Evolutionary conservation across 2,797 vertebrate genomes (phyloP), one percentile per base, ranked within the genome.

Genomic region (Macropodus opercularis): DNA sequence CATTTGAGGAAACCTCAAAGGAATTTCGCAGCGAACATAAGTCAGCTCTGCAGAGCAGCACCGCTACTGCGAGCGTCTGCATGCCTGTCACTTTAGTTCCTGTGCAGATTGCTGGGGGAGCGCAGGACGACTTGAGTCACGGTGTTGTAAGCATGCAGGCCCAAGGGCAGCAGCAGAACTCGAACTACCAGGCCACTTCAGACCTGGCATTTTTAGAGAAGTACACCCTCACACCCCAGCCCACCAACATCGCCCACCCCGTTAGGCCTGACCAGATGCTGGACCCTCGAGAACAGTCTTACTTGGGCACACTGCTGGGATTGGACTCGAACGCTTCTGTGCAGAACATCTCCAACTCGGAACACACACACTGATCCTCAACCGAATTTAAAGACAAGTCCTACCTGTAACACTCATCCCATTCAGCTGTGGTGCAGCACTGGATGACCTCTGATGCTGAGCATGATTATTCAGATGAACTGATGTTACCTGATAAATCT

Each of bases 141-240:
- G 62, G 74, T 3, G 77, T 71, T 1, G 79, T 79, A 63, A 91
- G 0, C 90, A 84, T 48, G 86, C 59, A 89, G 86, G 6, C 82
- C 79, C 38, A 81, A 90, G 70, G 79, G 83, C 84, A 91, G 0
- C 92, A 92, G 63, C 81, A 92, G 32, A 53, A 89, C 2, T 48
- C 94, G 0, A 91, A 70, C 40, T 98, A 95, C 79, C 96, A 95
- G 38, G 88, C 93, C 0, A 76, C 94, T 0, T 69, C 95, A 0
- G 97, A 98, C 57, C 87, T 99, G 22, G 93, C 95, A 1, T 98
- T 98, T 80, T 85, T 99, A 17, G 97, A 99, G 77, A 99, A 98
- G 63, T 99, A 98, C 38, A 96, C 96, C 3, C 93, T 98, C 22
- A 96, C 94, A n/a, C 95, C 95, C n/a, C 97, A 95, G 66, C 96